These are phyloP conservation scores for Drosophila mimica DNA, from an alignment of 2,888 invertebrate species.

Conservation along the genomic window DNA sequence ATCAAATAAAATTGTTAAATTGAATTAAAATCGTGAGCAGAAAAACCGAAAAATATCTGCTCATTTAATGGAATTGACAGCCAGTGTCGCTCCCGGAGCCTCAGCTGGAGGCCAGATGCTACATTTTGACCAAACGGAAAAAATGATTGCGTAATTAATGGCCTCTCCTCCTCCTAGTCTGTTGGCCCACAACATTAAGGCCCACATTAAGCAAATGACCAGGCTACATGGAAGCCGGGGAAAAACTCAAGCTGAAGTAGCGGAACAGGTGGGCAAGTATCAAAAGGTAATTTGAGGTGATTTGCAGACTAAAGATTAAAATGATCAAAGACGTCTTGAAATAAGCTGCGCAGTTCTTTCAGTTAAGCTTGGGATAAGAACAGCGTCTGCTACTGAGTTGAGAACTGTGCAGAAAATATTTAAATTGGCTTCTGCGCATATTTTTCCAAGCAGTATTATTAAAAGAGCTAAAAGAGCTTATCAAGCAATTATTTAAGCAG, in stretches of 20 bases:
- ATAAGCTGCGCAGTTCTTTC: slow-evolving; percentile 1
- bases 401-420: background rate
- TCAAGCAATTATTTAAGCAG: background rate
- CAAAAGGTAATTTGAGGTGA: slow-evolving; percentile 4
- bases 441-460: background rate
- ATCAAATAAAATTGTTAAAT: slow-evolving; percentile 81
- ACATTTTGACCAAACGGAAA: slow-evolving; percentile 7
- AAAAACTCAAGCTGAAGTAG: background rate
- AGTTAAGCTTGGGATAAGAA: background rate
- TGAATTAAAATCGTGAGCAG: slow-evolving; percentile 76
- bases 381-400: background rate
- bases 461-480: background rate
- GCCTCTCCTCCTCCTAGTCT: slow-evolving; percentile 1
- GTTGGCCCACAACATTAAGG: slow-evolving; percentile 39
- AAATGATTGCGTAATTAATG: slow-evolving; percentile 67
- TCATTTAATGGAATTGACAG: slow-evolving; percentile 74
- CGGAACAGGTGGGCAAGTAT: slow-evolving; percentile 1
- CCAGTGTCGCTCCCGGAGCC: background rate
- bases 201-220: slow-evolving; percentile 44
- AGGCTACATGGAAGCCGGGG: slow-evolving; percentile 8
- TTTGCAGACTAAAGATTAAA: slow-evolving; percentile 9
- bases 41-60: slow-evolving; percentile 74
- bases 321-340: slow-evolving; percentile 6
- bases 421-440: background rate
- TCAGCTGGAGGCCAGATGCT: slow-evolving; percentile 34